These are phyloP conservation scores for Odontocolon sp. DNA, from an alignment of 2,888 invertebrate genomes.

Conservation along the genomic window DNA sequence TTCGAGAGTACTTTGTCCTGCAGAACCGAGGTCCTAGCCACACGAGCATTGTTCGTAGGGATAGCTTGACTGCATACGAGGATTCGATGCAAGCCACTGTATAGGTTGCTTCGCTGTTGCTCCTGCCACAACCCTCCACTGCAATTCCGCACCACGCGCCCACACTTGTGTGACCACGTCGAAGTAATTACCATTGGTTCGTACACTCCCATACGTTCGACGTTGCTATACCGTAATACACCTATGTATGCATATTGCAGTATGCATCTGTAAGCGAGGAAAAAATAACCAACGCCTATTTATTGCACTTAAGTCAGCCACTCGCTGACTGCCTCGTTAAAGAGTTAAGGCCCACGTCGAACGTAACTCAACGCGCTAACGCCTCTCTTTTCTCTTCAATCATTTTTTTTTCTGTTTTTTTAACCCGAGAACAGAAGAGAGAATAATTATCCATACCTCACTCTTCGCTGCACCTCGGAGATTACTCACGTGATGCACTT, in stretches of 20 bases:
- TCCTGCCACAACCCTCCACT: neutral
- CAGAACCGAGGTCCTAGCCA: neutral
- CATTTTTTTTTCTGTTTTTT: neutral
- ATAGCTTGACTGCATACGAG: too few species aligned
- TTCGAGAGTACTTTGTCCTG: neutral
- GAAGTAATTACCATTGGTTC: slow-evolving; percentile 23
- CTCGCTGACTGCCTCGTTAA: slow-evolving; percentile 59
- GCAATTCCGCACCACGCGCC: slow-evolving; percentile 10
- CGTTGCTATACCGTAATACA: neutral
- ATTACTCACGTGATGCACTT: slow-evolving; percentile 19
- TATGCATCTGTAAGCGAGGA: neutral
- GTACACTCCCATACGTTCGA: neutral
- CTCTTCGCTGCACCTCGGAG: slow-evolving; percentile 2
- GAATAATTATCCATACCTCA: slow-evolving; percentile 49
- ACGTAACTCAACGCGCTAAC: slow-evolving; percentile 55
- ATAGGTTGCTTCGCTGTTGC: neutral
- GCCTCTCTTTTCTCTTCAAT: slow-evolving; percentile 32
- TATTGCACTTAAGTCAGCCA: slow-evolving; percentile 58
- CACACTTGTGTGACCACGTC: slow-evolving; percentile 22
- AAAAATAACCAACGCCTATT: slow-evolving; percentile 50
- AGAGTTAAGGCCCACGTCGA: slow-evolving; percentile 57
- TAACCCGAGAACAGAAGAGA: neutral
- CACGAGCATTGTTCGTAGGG: neutral
- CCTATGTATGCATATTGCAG: neutral
- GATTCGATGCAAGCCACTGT: neutral